These are phyloP conservation scores for Amphiprion clarkii DNA, from an alignment of 2,797 vertebrate genomes.

Conservation along the genomic window DNA sequence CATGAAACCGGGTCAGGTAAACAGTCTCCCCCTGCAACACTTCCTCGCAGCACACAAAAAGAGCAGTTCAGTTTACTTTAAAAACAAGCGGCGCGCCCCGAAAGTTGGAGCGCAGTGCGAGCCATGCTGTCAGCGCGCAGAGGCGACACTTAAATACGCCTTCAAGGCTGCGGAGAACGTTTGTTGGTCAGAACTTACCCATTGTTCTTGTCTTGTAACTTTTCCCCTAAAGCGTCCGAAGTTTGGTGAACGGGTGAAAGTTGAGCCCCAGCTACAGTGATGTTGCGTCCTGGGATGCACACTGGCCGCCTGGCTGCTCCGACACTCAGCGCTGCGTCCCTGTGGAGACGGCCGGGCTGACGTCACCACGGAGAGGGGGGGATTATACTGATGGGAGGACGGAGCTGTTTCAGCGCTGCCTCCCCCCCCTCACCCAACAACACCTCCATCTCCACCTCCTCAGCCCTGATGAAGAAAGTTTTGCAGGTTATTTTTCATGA, in stretches of 20 bases:
- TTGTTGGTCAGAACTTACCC: slow-evolving; percentile 69
- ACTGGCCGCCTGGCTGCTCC: slow-evolving; percentile 69
- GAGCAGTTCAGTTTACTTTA: not conserved
- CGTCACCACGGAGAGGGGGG: slow-evolving; percentile 75
- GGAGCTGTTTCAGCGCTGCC: slow-evolving; percentile 14
- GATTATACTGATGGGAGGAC: slow-evolving; percentile 67
- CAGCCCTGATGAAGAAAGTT: slow-evolving; percentile 31
- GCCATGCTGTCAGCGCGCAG: not conserved
- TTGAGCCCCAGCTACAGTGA: slow-evolving; percentile 64
- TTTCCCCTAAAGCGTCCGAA: slow-evolving; percentile 61
- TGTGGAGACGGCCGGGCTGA: slow-evolving; percentile 75
- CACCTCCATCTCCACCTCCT: not conserved
- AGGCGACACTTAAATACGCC: not conserved
- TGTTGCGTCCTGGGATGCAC: slow-evolving; percentile 77
- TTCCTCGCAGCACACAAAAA: too few relatives aligned
- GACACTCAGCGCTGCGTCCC: slow-evolving; percentile 63
- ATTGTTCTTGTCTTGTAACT: slow-evolving; percentile 59
- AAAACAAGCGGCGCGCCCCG: slow-evolving; percentile 30
- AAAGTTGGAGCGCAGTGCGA: slow-evolving; percentile 35
- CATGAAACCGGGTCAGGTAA: slow-evolving; percentile 69
- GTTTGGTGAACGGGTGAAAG: slow-evolving; percentile 60
- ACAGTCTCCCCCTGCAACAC: slow-evolving; percentile 3
- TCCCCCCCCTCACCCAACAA: not conserved
- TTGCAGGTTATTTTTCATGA: slow-evolving; percentile 5
- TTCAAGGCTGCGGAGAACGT: not conserved